Base-by-base conservation (phyloP, 2,797 vertebrate genomes). In the Lycodopsis pacificus region DNA sequence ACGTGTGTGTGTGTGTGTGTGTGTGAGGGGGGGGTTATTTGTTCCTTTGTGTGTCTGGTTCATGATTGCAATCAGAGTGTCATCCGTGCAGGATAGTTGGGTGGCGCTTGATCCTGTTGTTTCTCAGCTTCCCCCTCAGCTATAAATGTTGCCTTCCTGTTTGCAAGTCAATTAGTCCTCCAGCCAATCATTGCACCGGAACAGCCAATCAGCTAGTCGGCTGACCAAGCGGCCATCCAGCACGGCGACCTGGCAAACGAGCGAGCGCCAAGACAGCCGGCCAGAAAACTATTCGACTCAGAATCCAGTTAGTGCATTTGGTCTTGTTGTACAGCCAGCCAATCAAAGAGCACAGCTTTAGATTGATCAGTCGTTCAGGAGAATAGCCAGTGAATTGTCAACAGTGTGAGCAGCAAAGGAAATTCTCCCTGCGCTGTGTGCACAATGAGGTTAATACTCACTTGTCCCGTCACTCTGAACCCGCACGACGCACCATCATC, bases 31-130 rank as follows among this genome's bases (percentile, higher is more conserved):
- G 25, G 11, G 53, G 10, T 56, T 65, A 9, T 69, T 61, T 25
- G 5, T 83, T 40, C 71, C 54, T 76, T 49, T 84, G 76, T 86
- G 68, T 59, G 32, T 36, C 62, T 27, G 58, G 17, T 71, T 54
- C 6, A 67, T 93, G 92, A 94, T 94, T 94, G 93, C 93, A 94
- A 94, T 95, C 93, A 94, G 76, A 79, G 80, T 79, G 87, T 86
- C 77, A 90, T 88, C 79, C 84, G 78, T 34, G 76, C 77, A 49
- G 79, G 80, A 75, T 66, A 76, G 76, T 59, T 78, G 77, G 79
- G 80, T 80, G 84, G 68, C 79, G 71, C 54, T 68, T 15, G 57
- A 64, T 79, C 84, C 86, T 72, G 86, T 86, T 74, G 88, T 77
- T 82, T 83, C 74, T 53, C 67, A 2, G 65, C 87, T 79, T 80